Base-by-base conservation (phyloP, 2,888 invertebrate genomes). In the Sinelater perroti region DNA sequence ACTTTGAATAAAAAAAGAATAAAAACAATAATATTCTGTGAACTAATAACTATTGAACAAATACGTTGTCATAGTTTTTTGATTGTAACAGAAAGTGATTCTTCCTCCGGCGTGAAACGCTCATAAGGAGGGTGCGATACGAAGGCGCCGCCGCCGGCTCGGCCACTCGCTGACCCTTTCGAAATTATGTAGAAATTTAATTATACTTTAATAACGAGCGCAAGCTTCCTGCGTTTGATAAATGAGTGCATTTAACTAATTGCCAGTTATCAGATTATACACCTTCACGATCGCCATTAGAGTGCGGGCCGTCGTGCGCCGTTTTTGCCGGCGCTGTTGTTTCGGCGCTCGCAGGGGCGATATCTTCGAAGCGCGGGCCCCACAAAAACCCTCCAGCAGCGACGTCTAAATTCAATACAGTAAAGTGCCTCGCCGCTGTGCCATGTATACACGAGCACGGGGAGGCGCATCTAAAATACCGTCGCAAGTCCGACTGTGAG, bases 161-260 rank as follows among this genome's bases (percentile, higher is more conserved):
- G 31, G 50, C 56, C 46, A 61, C 53, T 55, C 33, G 61, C 66
- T 74, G 75, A 75, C 76, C 75, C 73, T 69, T 72, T 69, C 63
- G 65, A 73, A 74, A 74, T 74, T 72, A 72, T 70, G 70, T 72
- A 69, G 70, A 75, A 76, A 77, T 76, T 75, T 71, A 74, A 77
- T 77, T 76, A 77, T 72, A 75, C 70, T 71, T 72, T 74, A 74
- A 75, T 75, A 75, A 75, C 74, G 68, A 71, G 64, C 67, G 66
- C 62, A 63, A 64, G 64, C 65, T 66, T 67, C 65, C 65, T 64
- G 68, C 67, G 65, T 70, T 72, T 78, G 77, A 78, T 77, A 75
- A 76, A 78, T 76, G 75, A 72, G 71, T 74, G 69, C 77, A 77
- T 77, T 78, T 77, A 74, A 73, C 75, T 77, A 77, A 78, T 78